Base-by-base conservation (phyloP, 2,113 vertebrate genomes). In the Lanius collurio region DNA sequence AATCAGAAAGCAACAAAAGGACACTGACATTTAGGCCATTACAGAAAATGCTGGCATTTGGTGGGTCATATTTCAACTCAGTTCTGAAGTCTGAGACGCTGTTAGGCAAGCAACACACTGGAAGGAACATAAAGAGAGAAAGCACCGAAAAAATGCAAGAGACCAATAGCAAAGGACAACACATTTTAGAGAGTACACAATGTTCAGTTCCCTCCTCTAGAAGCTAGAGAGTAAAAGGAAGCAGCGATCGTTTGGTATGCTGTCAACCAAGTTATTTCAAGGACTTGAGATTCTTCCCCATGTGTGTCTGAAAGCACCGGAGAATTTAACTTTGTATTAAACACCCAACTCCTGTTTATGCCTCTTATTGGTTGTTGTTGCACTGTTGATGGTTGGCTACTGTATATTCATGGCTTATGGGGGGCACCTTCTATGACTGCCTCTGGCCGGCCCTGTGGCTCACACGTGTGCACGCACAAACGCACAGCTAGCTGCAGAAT, bases 1-100 rank as follows among this genome's bases (percentile, higher is more conserved):
- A 68, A 86, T 75, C 57, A 64, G 87, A 93, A 96, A 95, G 86
- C 35, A 88, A 41, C 20, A 26, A 84, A 89, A 93, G 37, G 59
- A 47, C 27, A 39, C 23, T 2, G 28, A 67, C 21, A 37, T 47
- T 84, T 82, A 73, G 80, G 46, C 57, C 49, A 46, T 23, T 28
- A 37, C 26, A 83, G 41, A 92, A 90, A 52, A 84, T 0, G 1
- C 33, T 55, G 52, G 37, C 39, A 20, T 93, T 81, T 70, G 73
- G 18, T 6, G 6, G 24, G 44, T 86, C 42, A 5, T 47, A 67
- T 78, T 94, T 95, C 84, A 69, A 14, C 0, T 2, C 23, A 16
- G 15, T 41, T 68, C 17, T 42, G 37, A 59, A 90, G 68, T 13
- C 27, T 55, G 24, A 63, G 59, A 57, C 18, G 10, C 7, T 63